Percentiles rank a stretch among this genome's conserved stretches.
Evolutionary conservation across 2,113 vertebrate genomes (phyloP).

Genomic region (Mugil cephalus): DNA sequence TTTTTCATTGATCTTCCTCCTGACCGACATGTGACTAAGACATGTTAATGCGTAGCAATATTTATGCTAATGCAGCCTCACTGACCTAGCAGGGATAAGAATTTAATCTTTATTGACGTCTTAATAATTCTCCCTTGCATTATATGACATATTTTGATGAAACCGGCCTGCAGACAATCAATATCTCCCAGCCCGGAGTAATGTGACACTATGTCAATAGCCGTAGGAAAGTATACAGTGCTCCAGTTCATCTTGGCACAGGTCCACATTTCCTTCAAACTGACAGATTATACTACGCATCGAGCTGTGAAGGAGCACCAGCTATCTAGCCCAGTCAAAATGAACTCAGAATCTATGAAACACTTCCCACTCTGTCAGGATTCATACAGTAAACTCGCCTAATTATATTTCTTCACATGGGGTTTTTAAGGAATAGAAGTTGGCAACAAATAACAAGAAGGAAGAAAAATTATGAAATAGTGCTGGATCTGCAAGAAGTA

Average conservation of each 20-base stretch:
- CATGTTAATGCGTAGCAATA: conserved; percentile 61
- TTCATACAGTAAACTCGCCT: not conserved
- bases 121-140: conserved; percentile 66
- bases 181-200: conserved; percentile 56
- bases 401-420: not conserved
- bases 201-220: conserved; percentile 64
- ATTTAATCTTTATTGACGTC: conserved; percentile 75
- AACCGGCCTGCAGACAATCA: conserved; percentile 62
- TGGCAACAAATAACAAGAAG: conserved; percentile 24
- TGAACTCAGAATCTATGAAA: conserved; percentile 41
- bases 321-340: conserved; percentile 48
- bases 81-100: conserved; percentile 50
- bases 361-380: conserved; percentile 1
- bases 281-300: conserved; percentile 47
- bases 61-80: conserved; percentile 65
- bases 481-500: conserved; percentile 4
- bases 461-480: conserved; percentile 37
- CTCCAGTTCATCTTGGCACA: conserved; percentile 56
- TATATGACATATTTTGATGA: conserved; percentile 68
- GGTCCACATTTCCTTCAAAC: conserved; percentile 60
- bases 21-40: conserved; percentile 68
- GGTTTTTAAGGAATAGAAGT: conserved; percentile 15
- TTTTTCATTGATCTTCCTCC: conserved; percentile 70
- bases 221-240: conserved; percentile 39
- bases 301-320: not conserved